phyloP scores from a whole-genome alignment of 2,888 invertebrate species.

The Neria commutata region DNA sequence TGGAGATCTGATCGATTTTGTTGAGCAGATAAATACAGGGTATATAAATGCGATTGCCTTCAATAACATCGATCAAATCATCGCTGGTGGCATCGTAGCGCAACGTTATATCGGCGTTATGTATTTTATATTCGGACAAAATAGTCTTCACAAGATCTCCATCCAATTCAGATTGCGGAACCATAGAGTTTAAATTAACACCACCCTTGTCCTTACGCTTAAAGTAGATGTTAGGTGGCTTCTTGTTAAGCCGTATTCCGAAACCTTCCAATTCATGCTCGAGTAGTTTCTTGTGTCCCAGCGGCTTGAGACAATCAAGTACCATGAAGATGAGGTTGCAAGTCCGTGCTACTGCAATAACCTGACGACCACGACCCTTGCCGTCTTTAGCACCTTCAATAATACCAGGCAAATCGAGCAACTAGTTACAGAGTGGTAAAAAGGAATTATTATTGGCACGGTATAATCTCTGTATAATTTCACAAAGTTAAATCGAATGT shows the following conservation, averaged over 20 bases:
- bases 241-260: slow-evolving; percentile 92
- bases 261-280: slow-evolving; percentile 99
- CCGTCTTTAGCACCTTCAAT: slow-evolving; percentile 99
- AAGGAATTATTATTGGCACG: too few species aligned
- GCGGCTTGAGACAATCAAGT: slow-evolving; percentile 94
- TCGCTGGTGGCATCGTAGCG: slow-evolving; percentile 95
- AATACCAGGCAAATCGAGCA: slow-evolving; percentile 98
- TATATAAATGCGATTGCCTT: slow-evolving; percentile 97
- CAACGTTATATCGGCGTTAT: slow-evolving; percentile 97
- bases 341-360: slow-evolving; percentile 98
- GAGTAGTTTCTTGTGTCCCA: slow-evolving; percentile 93
- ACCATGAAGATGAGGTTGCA: slow-evolving; percentile 98
- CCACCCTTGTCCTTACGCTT: slow-evolving; percentile 97
- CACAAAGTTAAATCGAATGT: neutral
- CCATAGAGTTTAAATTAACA: slow-evolving; percentile 91
- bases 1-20: slow-evolving; percentile 97
- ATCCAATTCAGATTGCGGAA: slow-evolving; percentile 92
- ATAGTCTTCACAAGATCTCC: slow-evolving; percentile 94
- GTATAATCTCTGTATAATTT: neutral
- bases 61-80: slow-evolving; percentile 97
- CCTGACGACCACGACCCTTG: slow-evolving; percentile 97
- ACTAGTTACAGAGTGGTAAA: too few species aligned
- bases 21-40: slow-evolving; percentile 99
- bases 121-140: slow-evolving; percentile 96
- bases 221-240: slow-evolving; percentile 96